These are phyloP conservation scores for Abrostola triplasia DNA, from an alignment of 2,888 invertebrate species.

Conservation along the genomic window DNA sequence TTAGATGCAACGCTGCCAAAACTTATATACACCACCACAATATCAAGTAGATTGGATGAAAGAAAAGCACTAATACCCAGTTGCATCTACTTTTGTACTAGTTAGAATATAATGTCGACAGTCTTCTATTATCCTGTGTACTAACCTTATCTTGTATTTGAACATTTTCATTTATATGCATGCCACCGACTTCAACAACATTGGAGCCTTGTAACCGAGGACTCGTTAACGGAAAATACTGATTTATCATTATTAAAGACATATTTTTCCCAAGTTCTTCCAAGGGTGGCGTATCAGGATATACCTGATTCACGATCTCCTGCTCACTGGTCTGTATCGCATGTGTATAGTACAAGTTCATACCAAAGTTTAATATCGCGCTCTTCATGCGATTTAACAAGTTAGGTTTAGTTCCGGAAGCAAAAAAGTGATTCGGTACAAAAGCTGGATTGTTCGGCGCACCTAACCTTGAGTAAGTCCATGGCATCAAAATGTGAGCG, in stretches of 20 bases:
- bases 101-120: too few species aligned
- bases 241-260: conserved; percentile 73
- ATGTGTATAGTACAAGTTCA: conserved; percentile 54
- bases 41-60: too few species aligned
- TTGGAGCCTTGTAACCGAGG: conserved; percentile 78
- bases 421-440: conserved; percentile 85
- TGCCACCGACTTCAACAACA: conserved; percentile 85
- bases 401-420: conserved; percentile 73
- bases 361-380: conserved; percentile 60
- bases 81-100: too few species aligned
- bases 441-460: conserved; percentile 87
- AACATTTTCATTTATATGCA: background rate
- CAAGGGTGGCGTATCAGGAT: conserved; percentile 58
- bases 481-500: conserved; percentile 86
- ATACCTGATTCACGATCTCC: conserved; percentile 48
- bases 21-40: conserved; percentile 90
- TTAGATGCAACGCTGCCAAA: conserved; percentile 91
- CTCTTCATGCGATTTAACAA: conserved; percentile 80
- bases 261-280: conserved; percentile 61
- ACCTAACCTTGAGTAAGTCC: conserved; percentile 86
- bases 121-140: background rate
- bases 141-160: background rate
- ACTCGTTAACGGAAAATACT: conserved; percentile 84
- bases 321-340: conserved; percentile 57
- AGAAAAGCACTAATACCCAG: too few species aligned